Base-by-base conservation (phyloP, 2,888 invertebrate genomes). In the Dascillus cervinus region DNA sequence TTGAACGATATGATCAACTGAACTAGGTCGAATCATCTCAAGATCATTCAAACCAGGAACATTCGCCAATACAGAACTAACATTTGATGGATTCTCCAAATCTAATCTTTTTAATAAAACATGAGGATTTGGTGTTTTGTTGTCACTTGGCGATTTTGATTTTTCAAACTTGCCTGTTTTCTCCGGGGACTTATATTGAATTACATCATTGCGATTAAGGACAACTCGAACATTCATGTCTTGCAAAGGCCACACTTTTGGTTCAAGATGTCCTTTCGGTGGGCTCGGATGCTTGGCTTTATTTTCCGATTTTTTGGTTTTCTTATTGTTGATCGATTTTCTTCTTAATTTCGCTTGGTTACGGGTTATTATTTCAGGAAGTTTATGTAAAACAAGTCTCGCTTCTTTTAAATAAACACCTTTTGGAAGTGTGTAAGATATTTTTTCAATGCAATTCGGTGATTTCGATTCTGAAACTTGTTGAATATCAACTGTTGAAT, bases 41-140 rank as follows among this genome's bases (percentile, higher is more conserved):
- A 72, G 60, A 25, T 71, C 69, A 38, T 71, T 70, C 40, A 78
- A 57, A 6, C 77, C 77, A 13, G 75, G 74, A 2, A 75, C 65
- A 34, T 66, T 67, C 28, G 68, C 66, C 11, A 69, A 60, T 13
- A 72, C 46, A 20, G 65, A 61, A 26, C 61, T 62, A 21, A 58
- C 61, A 23, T 58, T 58, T 9, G 28, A 36, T 30, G 43, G 41
- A 41, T 45, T 45, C 37, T 34, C 47, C 33, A 46, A 25, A 32
- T 52, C 50, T 22, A 50, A 34, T 22, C 51, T 43, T 26, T 48
- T 40, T 26, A 52, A 35, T 8, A 52, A 23, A 12, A 52, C 52
- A 19, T 41, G 38, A 3, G 52, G 49, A 26, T 52, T 49, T 36
- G 44, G 27, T 36, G 21, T 11, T 30, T 19, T 23, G 25, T 36